phyloP scores from a whole-genome alignment of 2,797 vertebrate genomes.

The Hybognathus amarus region DNA sequence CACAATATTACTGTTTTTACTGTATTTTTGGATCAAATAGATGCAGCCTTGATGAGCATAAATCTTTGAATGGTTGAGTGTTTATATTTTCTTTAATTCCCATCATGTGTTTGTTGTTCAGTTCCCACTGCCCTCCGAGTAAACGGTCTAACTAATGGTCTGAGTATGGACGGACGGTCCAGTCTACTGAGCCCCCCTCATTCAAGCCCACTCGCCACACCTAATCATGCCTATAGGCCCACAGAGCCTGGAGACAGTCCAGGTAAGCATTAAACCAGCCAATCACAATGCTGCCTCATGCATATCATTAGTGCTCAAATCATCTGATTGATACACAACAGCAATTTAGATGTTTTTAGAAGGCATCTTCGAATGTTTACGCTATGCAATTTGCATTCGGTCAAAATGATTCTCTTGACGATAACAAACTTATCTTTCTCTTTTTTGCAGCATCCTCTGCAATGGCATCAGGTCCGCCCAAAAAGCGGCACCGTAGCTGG shows the following conservation, averaged over 20 bases:
- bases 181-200: conserved; percentile 80
- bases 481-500: conserved; percentile 97
- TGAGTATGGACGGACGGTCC: conserved; percentile 78
- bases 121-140: conserved; percentile 82
- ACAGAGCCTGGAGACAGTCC: conserved; percentile 84
- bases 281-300: not conserved
- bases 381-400: not conserved
- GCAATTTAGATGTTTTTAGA: too few relatives aligned
- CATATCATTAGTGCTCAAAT: not conserved
- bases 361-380: not conserved
- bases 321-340: not conserved
- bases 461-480: conserved; percentile 92
- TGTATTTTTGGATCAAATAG: not conserved
- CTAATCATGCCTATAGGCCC: conserved; percentile 80
- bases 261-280: conserved; percentile 60
- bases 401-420: not conserved
- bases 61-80: not conserved
- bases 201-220: conserved; percentile 77
- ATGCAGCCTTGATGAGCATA: not conserved
- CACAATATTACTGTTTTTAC: not conserved
- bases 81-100: not conserved
- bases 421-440: not conserved
- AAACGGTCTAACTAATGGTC: conserved; percentile 81
- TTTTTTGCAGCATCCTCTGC: conserved; percentile 70
- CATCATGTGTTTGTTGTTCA: conserved; percentile 58